These are phyloP conservation scores for Platygyra sinensis DNA, from an alignment of 64 coral and sea anemone species.

Conservation along the genomic window DNA sequence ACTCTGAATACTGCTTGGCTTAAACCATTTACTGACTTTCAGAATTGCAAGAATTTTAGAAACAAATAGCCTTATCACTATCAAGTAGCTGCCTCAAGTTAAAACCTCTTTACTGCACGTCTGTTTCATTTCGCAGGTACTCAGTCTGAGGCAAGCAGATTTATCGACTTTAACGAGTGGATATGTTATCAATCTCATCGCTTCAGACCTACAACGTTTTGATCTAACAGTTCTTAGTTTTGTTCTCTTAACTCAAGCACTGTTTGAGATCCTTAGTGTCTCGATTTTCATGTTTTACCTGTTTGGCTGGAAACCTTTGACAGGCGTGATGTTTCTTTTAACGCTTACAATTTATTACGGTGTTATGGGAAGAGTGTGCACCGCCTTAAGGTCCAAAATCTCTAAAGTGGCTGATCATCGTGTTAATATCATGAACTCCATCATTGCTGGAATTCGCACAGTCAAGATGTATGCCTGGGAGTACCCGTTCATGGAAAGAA, in stretches of 20 bases:
- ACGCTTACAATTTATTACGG: slow-evolving; percentile 31
- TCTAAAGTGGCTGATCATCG: slow-evolving; percentile 30
- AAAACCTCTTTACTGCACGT: too few species aligned
- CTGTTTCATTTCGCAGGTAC: too few species aligned
- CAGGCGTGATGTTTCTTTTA: slow-evolving; percentile 2
- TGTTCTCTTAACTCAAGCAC: not conserved
- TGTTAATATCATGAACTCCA: slow-evolving; percentile 38
- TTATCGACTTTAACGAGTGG: too few species aligned
- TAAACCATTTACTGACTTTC: too few species aligned
- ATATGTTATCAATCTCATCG: too few species aligned
- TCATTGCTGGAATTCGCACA: slow-evolving; percentile 39
- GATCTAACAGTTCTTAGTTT: slow-evolving; percentile 32
- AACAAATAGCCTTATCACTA: too few species aligned
- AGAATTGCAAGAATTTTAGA: too few species aligned
- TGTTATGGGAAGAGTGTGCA: slow-evolving; percentile 27
- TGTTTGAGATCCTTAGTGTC: slow-evolving; percentile 21
- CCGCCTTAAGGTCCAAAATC: slow-evolving; percentile 14
- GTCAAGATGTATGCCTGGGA: slow-evolving; percentile 75
- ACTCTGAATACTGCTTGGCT: slow-evolving; percentile 52
- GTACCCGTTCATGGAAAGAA: slow-evolving; percentile 20
- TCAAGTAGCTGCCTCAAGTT: too few species aligned
- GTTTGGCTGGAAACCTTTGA: slow-evolving; percentile 47
- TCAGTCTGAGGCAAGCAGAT: too few species aligned
- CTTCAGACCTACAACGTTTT: slow-evolving; percentile 48
- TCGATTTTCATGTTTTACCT: slow-evolving; percentile 60